phyloP scores from a whole-genome alignment of 2,797 vertebrate genomes.

The Microctenopoma lineatum region DNA sequence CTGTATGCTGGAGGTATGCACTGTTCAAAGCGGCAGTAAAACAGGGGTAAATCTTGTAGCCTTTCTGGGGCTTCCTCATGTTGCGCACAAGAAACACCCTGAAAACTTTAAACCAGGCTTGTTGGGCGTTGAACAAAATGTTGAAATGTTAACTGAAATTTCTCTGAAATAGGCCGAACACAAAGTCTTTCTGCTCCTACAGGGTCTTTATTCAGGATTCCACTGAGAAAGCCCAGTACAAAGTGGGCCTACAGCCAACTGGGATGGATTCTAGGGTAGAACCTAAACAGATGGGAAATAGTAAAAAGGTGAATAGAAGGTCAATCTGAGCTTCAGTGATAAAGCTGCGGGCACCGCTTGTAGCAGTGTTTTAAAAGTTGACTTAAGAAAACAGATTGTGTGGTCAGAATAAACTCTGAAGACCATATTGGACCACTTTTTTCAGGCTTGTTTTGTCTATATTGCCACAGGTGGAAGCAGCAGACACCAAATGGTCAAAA shows the following conservation, averaged over 20 bases:
- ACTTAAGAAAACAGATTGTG: slow-evolving; percentile 87
- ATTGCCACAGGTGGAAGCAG: slow-evolving; percentile 82
- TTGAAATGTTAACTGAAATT: slow-evolving; percentile 51
- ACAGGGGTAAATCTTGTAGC: slow-evolving; percentile 8
- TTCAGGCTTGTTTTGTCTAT: slow-evolving; percentile 76
- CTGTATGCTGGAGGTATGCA: slow-evolving; percentile 11
- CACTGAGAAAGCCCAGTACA: slow-evolving; percentile 73
- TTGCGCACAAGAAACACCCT: slow-evolving; percentile 28
- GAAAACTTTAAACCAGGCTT: slow-evolving; percentile 40
- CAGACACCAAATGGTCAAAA: slow-evolving; percentile 86
- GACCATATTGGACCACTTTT: slow-evolving; percentile 82
- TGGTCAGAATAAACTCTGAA: slow-evolving; percentile 84
- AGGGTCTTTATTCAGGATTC: slow-evolving; percentile 69
- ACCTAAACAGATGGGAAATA: slow-evolving; percentile 85
- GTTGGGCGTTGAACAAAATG: slow-evolving; percentile 34
- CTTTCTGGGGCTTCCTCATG: slow-evolving; percentile 20
- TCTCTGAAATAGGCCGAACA: slow-evolving; percentile 64
- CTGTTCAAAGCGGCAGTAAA: slow-evolving; percentile 23
- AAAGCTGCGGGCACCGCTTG: slow-evolving; percentile 84
- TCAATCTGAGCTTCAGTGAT: slow-evolving; percentile 80
- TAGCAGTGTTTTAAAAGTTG: slow-evolving; percentile 86
- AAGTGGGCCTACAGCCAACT: slow-evolving; percentile 82
- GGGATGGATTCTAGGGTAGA: slow-evolving; percentile 78
- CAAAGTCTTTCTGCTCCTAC: slow-evolving; percentile 62
- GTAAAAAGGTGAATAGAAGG: slow-evolving; percentile 80